A percentile compares a stretch with the other conserved stretches of the same genome.
phyloP scores from a whole-genome alignment of 1,140 invertebrate genomes.

The Probaryconus sp. region DNA sequence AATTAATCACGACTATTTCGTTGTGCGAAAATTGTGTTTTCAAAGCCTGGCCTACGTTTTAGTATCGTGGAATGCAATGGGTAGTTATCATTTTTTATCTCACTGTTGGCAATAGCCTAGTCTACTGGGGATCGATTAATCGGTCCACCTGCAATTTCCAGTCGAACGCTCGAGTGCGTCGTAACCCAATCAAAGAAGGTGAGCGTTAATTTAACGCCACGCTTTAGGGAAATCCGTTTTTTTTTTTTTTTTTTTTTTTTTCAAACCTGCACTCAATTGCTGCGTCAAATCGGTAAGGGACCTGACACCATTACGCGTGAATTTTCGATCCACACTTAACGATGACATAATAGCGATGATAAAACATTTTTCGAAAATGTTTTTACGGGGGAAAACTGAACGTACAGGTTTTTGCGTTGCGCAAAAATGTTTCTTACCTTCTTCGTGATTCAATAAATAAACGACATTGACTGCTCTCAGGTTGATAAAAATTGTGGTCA shows the following conservation, averaged over 20 bases:
- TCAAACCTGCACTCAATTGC: constrained; percentile 68
- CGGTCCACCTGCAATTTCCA: constrained; percentile 69
- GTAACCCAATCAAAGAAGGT: constrained; percentile 69
- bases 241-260: too few relatives aligned
- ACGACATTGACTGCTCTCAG: constrained; percentile 16
- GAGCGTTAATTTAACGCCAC: constrained; percentile 76
- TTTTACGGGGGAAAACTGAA: too few relatives aligned
- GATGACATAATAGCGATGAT: too few relatives aligned
- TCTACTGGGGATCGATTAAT: constrained; percentile 69
- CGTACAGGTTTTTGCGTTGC: too few relatives aligned
- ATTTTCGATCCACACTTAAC: constrained; percentile 31
- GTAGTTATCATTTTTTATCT: constrained; percentile 61
- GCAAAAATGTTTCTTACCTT: constrained; percentile 1
- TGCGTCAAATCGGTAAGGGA: constrained; percentile 56
- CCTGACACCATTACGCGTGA: constrained; percentile 24
- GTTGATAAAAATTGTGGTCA: constrained; percentile 55
- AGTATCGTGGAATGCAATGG: constrained; percentile 39
- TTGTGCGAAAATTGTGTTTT: constrained; percentile 35
- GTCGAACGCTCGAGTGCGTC: constrained; percentile 58
- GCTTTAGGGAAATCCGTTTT: constrained; percentile 73
- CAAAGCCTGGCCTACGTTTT: constrained; percentile 29
- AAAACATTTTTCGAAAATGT: too few relatives aligned
- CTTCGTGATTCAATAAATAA: constrained; percentile 57
- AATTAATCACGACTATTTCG: constrained; percentile 40
- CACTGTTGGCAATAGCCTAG: constrained; percentile 51